Conservation (phyloP, 2,888 invertebrate species). For the Spodoptera exigua region DNA sequence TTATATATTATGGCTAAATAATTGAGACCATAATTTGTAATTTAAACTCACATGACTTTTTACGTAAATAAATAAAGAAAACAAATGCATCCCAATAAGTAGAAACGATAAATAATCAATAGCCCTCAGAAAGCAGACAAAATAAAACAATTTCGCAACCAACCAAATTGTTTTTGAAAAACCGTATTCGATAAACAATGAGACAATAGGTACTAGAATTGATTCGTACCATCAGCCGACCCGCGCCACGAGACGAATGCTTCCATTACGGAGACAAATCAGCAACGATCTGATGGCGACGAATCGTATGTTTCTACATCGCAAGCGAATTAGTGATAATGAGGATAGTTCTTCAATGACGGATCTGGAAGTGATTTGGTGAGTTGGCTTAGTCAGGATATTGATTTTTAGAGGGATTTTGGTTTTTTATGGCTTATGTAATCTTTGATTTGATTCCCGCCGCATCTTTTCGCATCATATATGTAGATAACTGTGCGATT, state of each 20-base stretch:
- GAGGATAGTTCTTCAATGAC: constrained; percentile 48
- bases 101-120: no score
- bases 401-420: neutral
- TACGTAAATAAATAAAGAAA: no score
- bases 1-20: no score
- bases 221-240: constrained; percentile 59
- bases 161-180: constrained; percentile 38
- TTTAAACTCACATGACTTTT: no score
- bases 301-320: constrained; percentile 61
- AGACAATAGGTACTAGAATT: constrained; percentile 58
- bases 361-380: constrained; percentile 13
- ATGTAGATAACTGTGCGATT: no score
- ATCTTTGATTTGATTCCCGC: no score
- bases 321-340: constrained; percentile 60
- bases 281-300: constrained; percentile 53
- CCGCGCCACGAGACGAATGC: constrained; percentile 60
- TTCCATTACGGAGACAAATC: constrained; percentile 67
- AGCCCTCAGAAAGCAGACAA: neutral
- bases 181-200: constrained; percentile 53
- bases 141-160: constrained; percentile 10
- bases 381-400: neutral
- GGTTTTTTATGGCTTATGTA: no score
- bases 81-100: no score
- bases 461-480: no score
- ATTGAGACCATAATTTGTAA: no score